A percentile compares a stretch with the other conserved stretches of the same genome.
phyloP scores from a whole-genome alignment of 2,888 invertebrate species.

The Meghimatium bilineatum region DNA sequence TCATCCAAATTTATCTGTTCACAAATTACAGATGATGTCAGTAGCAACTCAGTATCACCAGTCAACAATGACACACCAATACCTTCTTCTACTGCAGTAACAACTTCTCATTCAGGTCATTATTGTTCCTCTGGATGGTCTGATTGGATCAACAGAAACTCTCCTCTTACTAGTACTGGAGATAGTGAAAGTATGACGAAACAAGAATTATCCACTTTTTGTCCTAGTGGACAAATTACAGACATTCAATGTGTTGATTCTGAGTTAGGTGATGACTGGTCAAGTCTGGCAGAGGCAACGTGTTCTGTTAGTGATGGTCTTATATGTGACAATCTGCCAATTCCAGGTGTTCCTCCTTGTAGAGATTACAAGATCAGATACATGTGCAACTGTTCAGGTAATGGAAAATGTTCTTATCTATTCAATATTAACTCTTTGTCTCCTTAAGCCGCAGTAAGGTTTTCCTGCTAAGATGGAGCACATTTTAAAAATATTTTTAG shows the following conservation, averaged over 20 bases:
- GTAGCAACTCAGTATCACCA: not conserved
- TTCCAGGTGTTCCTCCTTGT: constrained; percentile 55
- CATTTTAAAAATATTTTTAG: too few relatives aligned
- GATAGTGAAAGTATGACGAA: constrained; percentile 55
- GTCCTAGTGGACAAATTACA: constrained; percentile 61
- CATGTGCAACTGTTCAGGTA: constrained; percentile 65
- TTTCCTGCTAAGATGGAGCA: too few relatives aligned
- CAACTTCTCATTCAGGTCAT: not conserved
- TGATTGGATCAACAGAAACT: constrained; percentile 51
- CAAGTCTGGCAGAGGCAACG: constrained; percentile 59
- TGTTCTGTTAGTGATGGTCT: constrained; percentile 83
- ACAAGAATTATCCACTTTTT: constrained; percentile 54
- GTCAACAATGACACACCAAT: not conserved
- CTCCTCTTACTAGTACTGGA: constrained; percentile 51
- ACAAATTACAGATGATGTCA: not conserved
- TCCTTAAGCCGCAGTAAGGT: too few relatives aligned
- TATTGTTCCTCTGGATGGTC: constrained; percentile 44
- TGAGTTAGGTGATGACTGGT: constrained; percentile 55
- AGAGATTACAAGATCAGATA: constrained; percentile 67
- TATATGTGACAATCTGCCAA: constrained; percentile 79
- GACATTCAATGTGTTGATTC: constrained; percentile 66
- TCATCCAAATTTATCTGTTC: not conserved
- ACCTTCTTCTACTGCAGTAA: not conserved
- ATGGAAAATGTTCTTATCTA: not conserved
- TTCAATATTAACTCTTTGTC: too few relatives aligned